A percentile compares a stretch with the other conserved stretches of the same genome.
These are phyloP conservation scores for Sebastes kiyomatsui DNA, from an alignment of 2,797 vertebrate species.

Conservation along the genomic window DNA sequence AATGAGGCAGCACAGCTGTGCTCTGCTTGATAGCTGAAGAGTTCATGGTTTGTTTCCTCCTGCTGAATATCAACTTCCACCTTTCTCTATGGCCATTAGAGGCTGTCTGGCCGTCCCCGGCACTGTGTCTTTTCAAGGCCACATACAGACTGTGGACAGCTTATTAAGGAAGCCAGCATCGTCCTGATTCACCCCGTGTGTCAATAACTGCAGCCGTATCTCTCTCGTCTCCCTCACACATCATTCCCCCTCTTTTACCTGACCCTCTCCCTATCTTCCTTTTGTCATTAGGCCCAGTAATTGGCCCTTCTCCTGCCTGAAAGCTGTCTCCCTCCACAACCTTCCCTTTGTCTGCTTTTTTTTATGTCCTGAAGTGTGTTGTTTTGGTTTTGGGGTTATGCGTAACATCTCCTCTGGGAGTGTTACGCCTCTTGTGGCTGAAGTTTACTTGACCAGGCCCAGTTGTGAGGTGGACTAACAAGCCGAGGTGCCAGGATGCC, in stretches of 20 bases:
- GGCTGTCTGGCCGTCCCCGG: slow-evolving; percentile 24
- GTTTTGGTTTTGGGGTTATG: slow-evolving; percentile 29
- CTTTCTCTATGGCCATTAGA: slow-evolving; percentile 46
- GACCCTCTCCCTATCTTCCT: slow-evolving; percentile 20
- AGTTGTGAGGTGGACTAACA: slow-evolving; percentile 60
- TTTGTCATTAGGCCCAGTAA: slow-evolving; percentile 50
- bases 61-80: slow-evolving; percentile 32
- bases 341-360: not conserved
- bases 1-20: slow-evolving; percentile 19
- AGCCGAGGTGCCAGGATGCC: slow-evolving; percentile 56
- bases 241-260: slow-evolving; percentile 1
- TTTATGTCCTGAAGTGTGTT: slow-evolving; percentile 27
- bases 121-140: slow-evolving; percentile 40
- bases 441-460: slow-evolving; percentile 26
- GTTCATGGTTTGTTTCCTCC: slow-evolving; percentile 28
- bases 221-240: slow-evolving; percentile 6
- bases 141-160: slow-evolving; percentile 44
- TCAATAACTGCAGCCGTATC: slow-evolving; percentile 38
- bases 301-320: slow-evolving; percentile 39
- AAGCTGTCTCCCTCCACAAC: slow-evolving; percentile 6
- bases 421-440: slow-evolving; percentile 20
- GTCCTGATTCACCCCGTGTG: slow-evolving; percentile 29
- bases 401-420: slow-evolving; percentile 24
- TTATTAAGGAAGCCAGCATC: slow-evolving; percentile 55
- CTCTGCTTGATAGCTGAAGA: not conserved